Percentiles rank a stretch among this genome's conserved stretches.
Conservation (phyloP, 2,888 invertebrate genomes). For the Formica aserva region DNA sequence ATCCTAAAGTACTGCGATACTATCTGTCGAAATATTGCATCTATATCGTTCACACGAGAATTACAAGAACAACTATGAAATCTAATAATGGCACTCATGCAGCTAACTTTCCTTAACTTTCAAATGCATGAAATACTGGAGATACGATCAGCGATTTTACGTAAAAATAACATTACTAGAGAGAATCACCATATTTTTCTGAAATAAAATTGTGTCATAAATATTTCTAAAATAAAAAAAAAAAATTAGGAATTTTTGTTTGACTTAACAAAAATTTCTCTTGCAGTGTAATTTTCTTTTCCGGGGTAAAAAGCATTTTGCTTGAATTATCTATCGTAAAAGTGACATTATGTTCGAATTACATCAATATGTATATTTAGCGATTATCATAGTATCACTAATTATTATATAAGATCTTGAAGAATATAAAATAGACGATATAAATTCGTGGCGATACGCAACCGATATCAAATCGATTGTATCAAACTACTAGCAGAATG, state of each 20-base stretch:
- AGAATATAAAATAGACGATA: not conserved
- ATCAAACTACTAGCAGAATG: not conserved
- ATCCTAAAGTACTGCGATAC: not conserved
- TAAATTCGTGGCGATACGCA: not conserved
- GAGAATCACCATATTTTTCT: not conserved
- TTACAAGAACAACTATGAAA: not conserved
- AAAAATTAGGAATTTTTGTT: not conserved
- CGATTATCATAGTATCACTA: not conserved
- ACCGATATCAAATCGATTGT: not conserved
- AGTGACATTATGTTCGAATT: not conserved
- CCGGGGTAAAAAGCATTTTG: not conserved
- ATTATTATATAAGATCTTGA: not conserved
- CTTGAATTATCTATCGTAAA: not conserved
- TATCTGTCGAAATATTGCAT: slow-evolving; percentile 25
- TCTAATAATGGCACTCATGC: not conserved
- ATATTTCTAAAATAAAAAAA: not conserved
- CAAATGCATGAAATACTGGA: not conserved
- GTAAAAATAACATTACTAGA: not conserved
- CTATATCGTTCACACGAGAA: not conserved
- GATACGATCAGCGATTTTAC: not conserved
- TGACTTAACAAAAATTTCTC: not conserved
- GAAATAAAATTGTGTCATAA: not conserved
- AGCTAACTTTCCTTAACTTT: not conserved
- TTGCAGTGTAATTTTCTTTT: not conserved
- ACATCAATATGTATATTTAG: not conserved